Evolutionary conservation across 2,113 vertebrate genomes (phyloP), one percentile per base, ranked within the genome.

Genomic region (Petrocephalus zakoni): DNA sequence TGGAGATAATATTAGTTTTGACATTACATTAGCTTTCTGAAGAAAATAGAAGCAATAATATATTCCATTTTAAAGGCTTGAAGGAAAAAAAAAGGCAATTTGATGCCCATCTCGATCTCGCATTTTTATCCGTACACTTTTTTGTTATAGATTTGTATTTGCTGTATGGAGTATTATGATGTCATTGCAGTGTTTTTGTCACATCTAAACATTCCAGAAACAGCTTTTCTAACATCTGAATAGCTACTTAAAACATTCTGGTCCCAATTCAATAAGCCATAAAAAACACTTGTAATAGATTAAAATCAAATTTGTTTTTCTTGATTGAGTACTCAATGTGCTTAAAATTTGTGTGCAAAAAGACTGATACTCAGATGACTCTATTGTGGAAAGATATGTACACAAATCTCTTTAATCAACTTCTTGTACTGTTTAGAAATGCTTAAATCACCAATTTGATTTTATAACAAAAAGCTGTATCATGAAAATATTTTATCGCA

Each of bases 1-100:
- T 87, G 78, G 88, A 90, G 90, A 90, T 91, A 89, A 91, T 92
- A 92, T 93, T 90, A 91, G 89, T 87, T 91, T 90, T 91, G 91
- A 91, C 91, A 92, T 93, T 92, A 91, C 89, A 90, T 91, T 91
- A 92, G 88, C 88, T 84, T 85, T 51, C 87, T 87, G 90, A 90
- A 84, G 87, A 89, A 91, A 91, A 90, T 87, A 90, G 90, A 88
- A 89, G 82, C 87, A 89, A 88, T 88, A 87, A 68, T 88, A 89
- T 58, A 89, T 89, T 88, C 75, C 86, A 81, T 83, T 90, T 91
- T 86, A 85, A 87, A 90, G 72, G 72, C 47, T 15, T 88, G 8
- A 29, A 84, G 29, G 56, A 87, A 86, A 64, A 75, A 75, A 87
- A 88, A 86, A 56, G 13, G 21, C 49, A 46, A 83, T 89, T 51